A percentile compares a stretch with the other conserved stretches of the same genome.
Evolutionary conservation across 2,888 invertebrate species (phyloP).

Genomic region (Synanthedon myopaeformis): DNA sequence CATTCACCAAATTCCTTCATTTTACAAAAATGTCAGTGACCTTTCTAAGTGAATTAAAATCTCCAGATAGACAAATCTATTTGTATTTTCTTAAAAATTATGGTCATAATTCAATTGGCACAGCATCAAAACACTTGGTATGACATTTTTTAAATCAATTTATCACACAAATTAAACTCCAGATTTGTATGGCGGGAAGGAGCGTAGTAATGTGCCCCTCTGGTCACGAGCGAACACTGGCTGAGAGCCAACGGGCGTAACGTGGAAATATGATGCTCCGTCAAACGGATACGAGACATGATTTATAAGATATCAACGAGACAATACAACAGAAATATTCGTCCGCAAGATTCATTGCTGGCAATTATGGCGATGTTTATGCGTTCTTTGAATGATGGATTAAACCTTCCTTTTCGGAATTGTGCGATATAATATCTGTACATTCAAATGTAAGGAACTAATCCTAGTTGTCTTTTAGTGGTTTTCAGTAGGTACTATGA

Average conservation of each 20-base stretch:
- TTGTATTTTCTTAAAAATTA: neutral
- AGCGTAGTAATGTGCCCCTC: conserved; percentile 11
- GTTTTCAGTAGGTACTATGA: too few species aligned
- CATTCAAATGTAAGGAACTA: too few species aligned
- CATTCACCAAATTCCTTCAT: too few species aligned
- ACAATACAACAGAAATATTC: neutral
- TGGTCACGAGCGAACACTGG: conserved; percentile 19
- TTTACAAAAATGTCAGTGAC: too few species aligned
- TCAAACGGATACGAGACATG: neutral
- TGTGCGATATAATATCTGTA: too few species aligned
- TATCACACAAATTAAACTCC: conserved; percentile 28
- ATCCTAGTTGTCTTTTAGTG: too few species aligned
- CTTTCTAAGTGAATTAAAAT: too few species aligned
- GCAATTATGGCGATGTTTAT: too few species aligned
- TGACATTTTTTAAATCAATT: conserved; percentile 25
- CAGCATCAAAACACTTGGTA: neutral
- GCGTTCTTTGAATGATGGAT: too few species aligned
- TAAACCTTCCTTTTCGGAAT: too few species aligned
- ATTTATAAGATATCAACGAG: neutral
- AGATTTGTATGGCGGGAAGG: conserved; percentile 16
- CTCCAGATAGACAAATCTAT: too few species aligned
- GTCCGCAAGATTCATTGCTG: neutral
- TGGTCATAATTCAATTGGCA: neutral
- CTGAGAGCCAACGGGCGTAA: conserved; percentile 13
- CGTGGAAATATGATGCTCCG: neutral